Conservation (phyloP, 2,888 invertebrate genomes). For the Mythimna albipuncta region DNA sequence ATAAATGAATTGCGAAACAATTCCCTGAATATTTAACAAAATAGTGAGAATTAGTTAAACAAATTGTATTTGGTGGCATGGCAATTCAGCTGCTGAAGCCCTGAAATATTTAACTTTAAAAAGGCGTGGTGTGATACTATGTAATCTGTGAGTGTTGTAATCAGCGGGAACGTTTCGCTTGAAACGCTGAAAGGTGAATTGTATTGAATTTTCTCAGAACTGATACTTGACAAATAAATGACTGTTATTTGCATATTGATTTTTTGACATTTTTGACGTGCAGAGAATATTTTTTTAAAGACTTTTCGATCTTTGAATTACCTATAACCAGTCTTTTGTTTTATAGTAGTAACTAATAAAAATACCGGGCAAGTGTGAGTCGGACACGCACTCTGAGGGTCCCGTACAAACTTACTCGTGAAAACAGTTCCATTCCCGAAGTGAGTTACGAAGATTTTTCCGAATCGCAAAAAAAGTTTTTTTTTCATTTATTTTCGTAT, state of each 20-base stretch:
- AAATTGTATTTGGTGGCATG: conserved; percentile 27
- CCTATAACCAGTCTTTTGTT: not conserved
- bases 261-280: not conserved
- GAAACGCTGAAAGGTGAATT: conserved; percentile 39
- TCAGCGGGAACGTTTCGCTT: conserved; percentile 34
- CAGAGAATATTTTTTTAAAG: not conserved
- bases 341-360: not conserved
- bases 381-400: no score
- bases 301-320: not conserved
- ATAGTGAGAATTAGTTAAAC: conserved; percentile 41
- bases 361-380: no score
- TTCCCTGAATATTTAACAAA: conserved; percentile 16
- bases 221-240: conserved; percentile 5
- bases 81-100: conserved; percentile 20
- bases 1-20: conserved; percentile 1
- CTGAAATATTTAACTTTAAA: conserved; percentile 54
- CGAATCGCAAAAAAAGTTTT: no score
- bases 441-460: no score
- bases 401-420: no score
- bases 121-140: conserved; percentile 48
- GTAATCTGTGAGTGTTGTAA: conserved; percentile 34
- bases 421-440: no score
- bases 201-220: conserved; percentile 15
- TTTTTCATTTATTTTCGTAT: no score
- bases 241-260: conserved; percentile 26